Evolutionary conservation across 1,140 invertebrate genomes (phyloP).

Genomic region (Tetragnatha versicolor): DNA sequence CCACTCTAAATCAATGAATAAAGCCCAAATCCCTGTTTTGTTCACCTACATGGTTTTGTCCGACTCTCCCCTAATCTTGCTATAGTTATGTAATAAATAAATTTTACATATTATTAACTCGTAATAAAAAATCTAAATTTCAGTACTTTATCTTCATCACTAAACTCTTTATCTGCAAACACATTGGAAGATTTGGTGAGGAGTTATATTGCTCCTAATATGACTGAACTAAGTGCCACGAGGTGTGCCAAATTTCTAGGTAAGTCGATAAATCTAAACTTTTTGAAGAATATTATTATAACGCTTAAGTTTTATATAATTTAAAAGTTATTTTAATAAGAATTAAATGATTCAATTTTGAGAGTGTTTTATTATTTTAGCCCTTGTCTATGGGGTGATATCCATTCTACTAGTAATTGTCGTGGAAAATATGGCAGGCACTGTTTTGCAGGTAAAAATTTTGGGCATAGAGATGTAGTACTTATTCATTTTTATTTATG

Average conservation of each 20-base stretch:
- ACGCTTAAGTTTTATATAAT: no score
- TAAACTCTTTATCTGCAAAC: slow-evolving; percentile 45
- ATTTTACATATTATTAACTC: background rate
- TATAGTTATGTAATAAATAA: no score
- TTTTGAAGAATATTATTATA: background rate
- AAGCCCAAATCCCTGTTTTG: no score
- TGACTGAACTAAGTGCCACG: slow-evolving; percentile 36
- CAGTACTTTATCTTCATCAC: slow-evolving; percentile 46
- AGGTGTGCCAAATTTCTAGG: slow-evolving; percentile 45
- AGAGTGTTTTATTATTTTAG: slow-evolving; percentile 2
- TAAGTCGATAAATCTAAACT: background rate
- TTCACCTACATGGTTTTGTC: no score
- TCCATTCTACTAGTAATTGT: slow-evolving; percentile 39
- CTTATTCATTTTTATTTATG: no score
- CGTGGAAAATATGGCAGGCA: slow-evolving; percentile 47
- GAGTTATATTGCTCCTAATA: slow-evolving; percentile 34
- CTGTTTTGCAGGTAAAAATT: slow-evolving; percentile 49
- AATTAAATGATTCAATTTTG: background rate
- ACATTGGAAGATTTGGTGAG: slow-evolving; percentile 44
- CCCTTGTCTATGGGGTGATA: slow-evolving; percentile 41
- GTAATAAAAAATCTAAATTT: background rate
- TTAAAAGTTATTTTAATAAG: background rate
- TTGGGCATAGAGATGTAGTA: no score
- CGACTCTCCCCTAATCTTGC: no score
- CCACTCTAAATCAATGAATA: no score